Evolutionary conservation across 1,140 invertebrate genomes (phyloP).

Genomic region (Sinonovacula constricta): DNA sequence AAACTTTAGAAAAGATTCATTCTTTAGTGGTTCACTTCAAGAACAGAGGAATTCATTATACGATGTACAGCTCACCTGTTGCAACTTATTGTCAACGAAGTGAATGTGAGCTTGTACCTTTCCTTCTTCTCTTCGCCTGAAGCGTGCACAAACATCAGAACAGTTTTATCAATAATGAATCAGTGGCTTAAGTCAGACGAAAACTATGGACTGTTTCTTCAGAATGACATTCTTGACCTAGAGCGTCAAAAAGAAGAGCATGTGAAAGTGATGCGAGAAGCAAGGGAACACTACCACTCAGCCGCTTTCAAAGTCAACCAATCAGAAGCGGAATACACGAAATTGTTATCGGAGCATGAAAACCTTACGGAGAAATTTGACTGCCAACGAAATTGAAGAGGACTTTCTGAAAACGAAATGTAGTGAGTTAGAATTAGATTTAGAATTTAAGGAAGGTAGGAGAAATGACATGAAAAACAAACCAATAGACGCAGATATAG

Average conservation of each 20-base stretch:
- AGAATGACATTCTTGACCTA: slow-evolving; percentile 63
- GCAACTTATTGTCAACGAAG: slow-evolving; percentile 54
- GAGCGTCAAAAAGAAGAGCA: slow-evolving; percentile 61
- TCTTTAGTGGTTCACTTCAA: slow-evolving; percentile 28
- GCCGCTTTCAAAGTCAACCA: slow-evolving; percentile 59
- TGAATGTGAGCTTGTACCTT: slow-evolving; percentile 62
- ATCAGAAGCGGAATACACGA: slow-evolving; percentile 49
- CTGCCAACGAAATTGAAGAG: slow-evolving; percentile 55
- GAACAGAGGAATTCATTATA: slow-evolving; percentile 33
- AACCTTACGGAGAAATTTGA: slow-evolving; percentile 56
- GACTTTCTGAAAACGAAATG: slow-evolving; percentile 52
- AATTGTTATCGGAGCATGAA: slow-evolving; percentile 40
- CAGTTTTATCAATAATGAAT: slow-evolving; percentile 55
- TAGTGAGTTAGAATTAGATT: slow-evolving; percentile 62
- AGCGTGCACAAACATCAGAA: slow-evolving; percentile 62
- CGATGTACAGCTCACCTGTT: slow-evolving; percentile 50
- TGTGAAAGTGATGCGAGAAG: slow-evolving; percentile 54
- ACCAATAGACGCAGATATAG: slow-evolving; percentile 43
- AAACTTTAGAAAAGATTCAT: slow-evolving; percentile 46
- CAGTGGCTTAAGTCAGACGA: slow-evolving; percentile 68
- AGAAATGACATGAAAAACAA: slow-evolving; percentile 52
- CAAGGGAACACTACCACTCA: slow-evolving; percentile 58
- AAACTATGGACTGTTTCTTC: slow-evolving; percentile 64
- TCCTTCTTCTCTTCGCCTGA: slow-evolving; percentile 68
- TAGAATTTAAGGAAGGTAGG: slow-evolving; percentile 64